These are phyloP conservation scores for Stenchaetothrips biformis DNA, from an alignment of 2,888 invertebrate species.

Conservation along the genomic window DNA sequence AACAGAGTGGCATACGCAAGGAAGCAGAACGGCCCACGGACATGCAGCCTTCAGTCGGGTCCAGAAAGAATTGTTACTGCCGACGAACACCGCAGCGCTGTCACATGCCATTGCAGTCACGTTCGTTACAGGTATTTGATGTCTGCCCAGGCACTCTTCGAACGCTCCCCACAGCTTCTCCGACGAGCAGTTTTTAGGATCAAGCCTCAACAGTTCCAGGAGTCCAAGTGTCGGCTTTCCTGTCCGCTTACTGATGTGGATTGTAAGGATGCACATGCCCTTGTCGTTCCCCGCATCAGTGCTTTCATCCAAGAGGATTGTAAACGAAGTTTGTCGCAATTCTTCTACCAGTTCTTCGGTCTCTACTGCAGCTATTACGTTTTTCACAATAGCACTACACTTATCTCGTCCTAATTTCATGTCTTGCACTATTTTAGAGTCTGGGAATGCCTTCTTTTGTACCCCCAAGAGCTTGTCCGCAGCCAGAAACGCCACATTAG, in stretches of 20 bases:
- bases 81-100: background rate
- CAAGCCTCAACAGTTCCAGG: background rate
- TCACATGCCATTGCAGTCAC: background rate
- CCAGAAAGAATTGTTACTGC: background rate
- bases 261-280: background rate
- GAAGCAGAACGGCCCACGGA: no score
- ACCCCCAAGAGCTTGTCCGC: no score
- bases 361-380: background rate
- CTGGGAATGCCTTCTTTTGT: background rate
- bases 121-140: background rate
- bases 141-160: background rate
- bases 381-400: background rate
- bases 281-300: background rate
- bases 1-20: no score
- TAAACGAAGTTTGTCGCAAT: background rate
- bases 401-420: background rate
- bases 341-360: background rate
- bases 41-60: background rate
- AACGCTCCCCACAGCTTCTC: background rate
- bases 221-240: background rate
- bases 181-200: background rate
- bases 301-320: background rate
- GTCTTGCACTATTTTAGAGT: background rate
- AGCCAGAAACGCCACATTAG: no score
- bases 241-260: background rate